Conservation (phyloP, 64 coral and sea anemone genomes). For the Pocillopora verrucosa region DNA sequence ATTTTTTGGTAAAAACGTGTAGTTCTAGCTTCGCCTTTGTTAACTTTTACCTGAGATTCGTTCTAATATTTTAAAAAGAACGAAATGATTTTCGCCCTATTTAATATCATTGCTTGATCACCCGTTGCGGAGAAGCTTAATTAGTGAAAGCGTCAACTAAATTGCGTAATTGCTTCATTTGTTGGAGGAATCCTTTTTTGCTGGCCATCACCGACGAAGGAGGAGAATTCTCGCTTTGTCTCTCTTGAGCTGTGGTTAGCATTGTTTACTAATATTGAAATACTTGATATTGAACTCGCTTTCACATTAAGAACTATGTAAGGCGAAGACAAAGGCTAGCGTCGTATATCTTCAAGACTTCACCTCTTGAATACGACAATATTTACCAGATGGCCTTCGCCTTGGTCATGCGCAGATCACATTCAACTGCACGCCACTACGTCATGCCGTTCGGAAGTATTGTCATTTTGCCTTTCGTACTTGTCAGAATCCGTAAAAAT, state of each 20-base stretch:
- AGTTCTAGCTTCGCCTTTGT: background rate
- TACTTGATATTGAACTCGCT: background rate
- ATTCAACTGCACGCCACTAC: background rate
- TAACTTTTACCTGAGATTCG: background rate
- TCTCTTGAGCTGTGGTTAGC: conserved; percentile 5
- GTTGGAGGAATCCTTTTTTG: background rate
- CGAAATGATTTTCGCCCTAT: background rate
- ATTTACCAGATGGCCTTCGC: background rate
- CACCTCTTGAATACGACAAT: background rate
- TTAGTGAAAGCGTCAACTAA: conserved; percentile 24
- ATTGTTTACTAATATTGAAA: background rate
- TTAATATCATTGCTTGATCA: conserved; percentile 25
- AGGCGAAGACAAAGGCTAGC: background rate
- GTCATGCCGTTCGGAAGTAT: background rate
- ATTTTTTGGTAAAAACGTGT: background rate
- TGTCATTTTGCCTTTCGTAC: background rate
- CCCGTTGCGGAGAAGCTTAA: conserved; percentile 13
- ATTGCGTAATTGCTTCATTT: conserved; percentile 24
- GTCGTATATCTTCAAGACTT: background rate
- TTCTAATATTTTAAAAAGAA: background rate
- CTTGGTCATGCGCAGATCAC: conserved; percentile 4
- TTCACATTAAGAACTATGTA: background rate
- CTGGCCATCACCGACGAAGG: background rate
- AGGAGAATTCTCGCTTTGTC: background rate
- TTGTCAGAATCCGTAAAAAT: conserved; percentile 3